Percentiles rank a stretch among this genome's conserved stretches.
Conservation (phyloP, 2,888 invertebrate genomes). For the Leptinotarsa tumamoca region DNA sequence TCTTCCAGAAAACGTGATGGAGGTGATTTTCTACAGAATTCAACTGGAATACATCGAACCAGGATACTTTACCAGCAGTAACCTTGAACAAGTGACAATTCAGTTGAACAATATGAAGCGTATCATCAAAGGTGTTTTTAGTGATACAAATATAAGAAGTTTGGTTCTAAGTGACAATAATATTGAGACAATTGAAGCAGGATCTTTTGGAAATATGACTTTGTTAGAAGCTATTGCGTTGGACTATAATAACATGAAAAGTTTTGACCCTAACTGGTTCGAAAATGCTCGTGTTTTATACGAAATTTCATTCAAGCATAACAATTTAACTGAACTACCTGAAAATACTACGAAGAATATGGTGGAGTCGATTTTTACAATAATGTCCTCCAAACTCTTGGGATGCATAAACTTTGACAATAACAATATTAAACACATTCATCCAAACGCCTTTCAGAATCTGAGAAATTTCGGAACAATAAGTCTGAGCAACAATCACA, state of each 20-base stretch:
- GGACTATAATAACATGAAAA: constrained; percentile 43
- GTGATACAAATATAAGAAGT: constrained; percentile 43
- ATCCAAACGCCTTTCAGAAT: constrained; percentile 45
- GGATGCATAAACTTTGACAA: constrained; percentile 47
- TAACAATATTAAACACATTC: constrained; percentile 42
- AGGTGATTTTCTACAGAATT: constrained; percentile 43
- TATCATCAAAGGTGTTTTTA: constrained; percentile 42
- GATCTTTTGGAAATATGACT: constrained; percentile 43
- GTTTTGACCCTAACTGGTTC: constrained; percentile 43
- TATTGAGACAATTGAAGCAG: constrained; percentile 39
- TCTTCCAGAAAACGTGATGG: constrained; percentile 30
- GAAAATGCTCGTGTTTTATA: constrained; percentile 37
- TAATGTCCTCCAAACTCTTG: constrained; percentile 26
- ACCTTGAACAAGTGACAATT: constrained; percentile 39
- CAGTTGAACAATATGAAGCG: constrained; percentile 38
- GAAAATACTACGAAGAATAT: constrained; percentile 41
- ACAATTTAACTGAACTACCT: constrained; percentile 41
- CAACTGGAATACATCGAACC: constrained; percentile 48
- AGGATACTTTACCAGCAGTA: constrained; percentile 42
- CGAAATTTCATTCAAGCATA: constrained; percentile 42
- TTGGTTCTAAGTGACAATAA: constrained; percentile 42
- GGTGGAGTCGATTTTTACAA: constrained; percentile 33
- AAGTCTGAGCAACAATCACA: constrained; percentile 45
- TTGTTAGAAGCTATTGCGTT: constrained; percentile 45
- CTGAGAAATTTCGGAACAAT: constrained; percentile 41